Conservation (phyloP, 2,888 invertebrate genomes). For the Carpatolechia fugitivella region DNA sequence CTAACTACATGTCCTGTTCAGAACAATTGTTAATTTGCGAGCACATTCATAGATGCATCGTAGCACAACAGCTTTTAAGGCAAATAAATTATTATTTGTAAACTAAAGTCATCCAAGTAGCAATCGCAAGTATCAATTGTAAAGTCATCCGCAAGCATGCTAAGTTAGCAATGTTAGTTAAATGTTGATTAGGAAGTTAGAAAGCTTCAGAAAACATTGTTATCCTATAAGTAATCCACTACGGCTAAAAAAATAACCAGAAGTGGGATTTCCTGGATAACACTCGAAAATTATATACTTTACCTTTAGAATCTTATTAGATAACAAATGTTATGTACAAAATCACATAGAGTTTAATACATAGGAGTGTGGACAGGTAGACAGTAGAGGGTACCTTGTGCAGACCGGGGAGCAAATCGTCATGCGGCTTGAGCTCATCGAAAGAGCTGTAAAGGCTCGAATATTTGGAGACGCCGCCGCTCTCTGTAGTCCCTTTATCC, state of each 20-base stretch:
- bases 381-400: constrained; percentile 59
- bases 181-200: neutral
- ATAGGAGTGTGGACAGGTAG: neutral
- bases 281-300: neutral
- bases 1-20: neutral
- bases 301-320: neutral
- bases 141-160: constrained; percentile 5
- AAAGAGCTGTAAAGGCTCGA: constrained; percentile 68
- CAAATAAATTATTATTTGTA: too few species aligned
- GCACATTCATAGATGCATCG: too few species aligned
- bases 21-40: too few species aligned
- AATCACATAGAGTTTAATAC: neutral
- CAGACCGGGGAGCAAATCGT: constrained; percentile 58
- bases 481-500: constrained; percentile 33
- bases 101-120: too few species aligned
- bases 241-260: neutral
- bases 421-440: constrained; percentile 65
- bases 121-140: too few species aligned
- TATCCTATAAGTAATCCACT: neutral
- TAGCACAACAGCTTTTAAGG: too few species aligned
- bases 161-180: neutral
- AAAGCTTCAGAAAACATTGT: neutral
- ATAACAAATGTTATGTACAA: neutral
- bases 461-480: constrained; percentile 54
- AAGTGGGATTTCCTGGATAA: neutral